These are phyloP conservation scores for Synergus itoensis DNA, from an alignment of 2,888 invertebrate genomes.

Conservation along the genomic window DNA sequence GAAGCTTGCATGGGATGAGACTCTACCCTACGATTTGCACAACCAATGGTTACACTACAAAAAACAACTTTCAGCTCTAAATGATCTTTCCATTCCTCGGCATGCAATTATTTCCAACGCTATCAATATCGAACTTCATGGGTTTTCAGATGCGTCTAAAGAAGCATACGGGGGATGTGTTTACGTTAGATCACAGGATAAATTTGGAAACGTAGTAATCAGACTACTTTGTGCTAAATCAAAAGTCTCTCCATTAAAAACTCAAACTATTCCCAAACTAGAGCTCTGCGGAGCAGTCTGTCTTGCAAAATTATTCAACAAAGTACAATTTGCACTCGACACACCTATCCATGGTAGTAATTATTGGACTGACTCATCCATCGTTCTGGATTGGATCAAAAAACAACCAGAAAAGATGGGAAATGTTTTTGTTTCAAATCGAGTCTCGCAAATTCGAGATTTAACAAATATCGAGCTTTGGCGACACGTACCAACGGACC, in stretches of 20 bases:
- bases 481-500: no score
- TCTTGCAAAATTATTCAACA: no score
- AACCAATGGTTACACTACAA: no score
- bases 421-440: slow-evolving; percentile 38
- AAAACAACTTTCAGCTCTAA: no score
- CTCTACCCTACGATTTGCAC: no score
- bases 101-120: not conserved
- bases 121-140: slow-evolving; percentile 22
- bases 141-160: slow-evolving; percentile 37
- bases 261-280: not conserved
- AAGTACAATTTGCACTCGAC: no score
- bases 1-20: no score
- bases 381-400: slow-evolving; percentile 40
- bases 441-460: not conserved
- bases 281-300: not conserved
- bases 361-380: slow-evolving; percentile 34
- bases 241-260: slow-evolving; percentile 33
- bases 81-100: no score
- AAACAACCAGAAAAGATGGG: not conserved
- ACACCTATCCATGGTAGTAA: not conserved
- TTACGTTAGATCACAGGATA: slow-evolving; percentile 7
- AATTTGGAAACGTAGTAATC: not conserved
- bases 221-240: slow-evolving; percentile 37
- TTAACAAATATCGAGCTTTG: not conserved
- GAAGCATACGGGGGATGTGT: slow-evolving; percentile 43